These are phyloP conservation scores for Syrista parreyssii DNA, from an alignment of 2,888 invertebrate species.

Conservation along the genomic window DNA sequence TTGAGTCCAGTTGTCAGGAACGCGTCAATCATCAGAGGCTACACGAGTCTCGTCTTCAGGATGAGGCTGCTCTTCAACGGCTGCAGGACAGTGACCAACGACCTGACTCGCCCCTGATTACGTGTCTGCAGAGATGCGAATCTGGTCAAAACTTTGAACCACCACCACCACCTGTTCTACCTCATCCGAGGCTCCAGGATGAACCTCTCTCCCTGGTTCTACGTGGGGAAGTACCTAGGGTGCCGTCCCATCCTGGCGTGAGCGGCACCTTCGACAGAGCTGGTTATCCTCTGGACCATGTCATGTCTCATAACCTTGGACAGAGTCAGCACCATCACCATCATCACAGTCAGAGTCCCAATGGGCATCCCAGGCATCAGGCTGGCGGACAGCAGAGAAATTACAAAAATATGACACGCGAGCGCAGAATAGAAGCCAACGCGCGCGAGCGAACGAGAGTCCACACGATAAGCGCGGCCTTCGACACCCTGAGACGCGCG, in stretches of 20 bases:
- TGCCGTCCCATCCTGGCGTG: slow-evolving; percentile 70
- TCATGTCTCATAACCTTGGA: slow-evolving; percentile 40
- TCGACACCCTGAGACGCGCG: slow-evolving; percentile 85
- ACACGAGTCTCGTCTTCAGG: slow-evolving; percentile 39
- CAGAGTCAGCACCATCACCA: slow-evolving; percentile 25
- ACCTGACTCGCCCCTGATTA: not conserved
- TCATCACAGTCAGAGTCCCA: slow-evolving; percentile 21
- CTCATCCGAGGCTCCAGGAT: slow-evolving; percentile 64
- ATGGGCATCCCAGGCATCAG: slow-evolving; percentile 35
- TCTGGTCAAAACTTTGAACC: slow-evolving; percentile 38
- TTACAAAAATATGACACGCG: slow-evolving; percentile 95
- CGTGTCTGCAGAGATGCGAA: slow-evolving; percentile 36
- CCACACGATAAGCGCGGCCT: slow-evolving; percentile 95
- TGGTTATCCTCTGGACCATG: slow-evolving; percentile 12
- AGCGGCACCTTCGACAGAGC: slow-evolving; percentile 48
- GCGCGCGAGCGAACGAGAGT: slow-evolving; percentile 92
- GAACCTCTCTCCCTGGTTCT: slow-evolving; percentile 75
- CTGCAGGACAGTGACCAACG: slow-evolving; percentile 18
- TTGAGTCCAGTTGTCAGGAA: not conserved
- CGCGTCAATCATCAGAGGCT: slow-evolving; percentile 13
- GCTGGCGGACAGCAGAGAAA: slow-evolving; percentile 75
- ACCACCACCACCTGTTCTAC: slow-evolving; percentile 16
- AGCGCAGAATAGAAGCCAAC: slow-evolving; percentile 93
- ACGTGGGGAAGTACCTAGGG: slow-evolving; percentile 66
- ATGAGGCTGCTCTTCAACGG: slow-evolving; percentile 34